A percentile compares a stretch with the other conserved stretches of the same genome.
Evolutionary conservation across 2,888 invertebrate species (phyloP).

Genomic region (Theodoxus fluviatilis): DNA sequence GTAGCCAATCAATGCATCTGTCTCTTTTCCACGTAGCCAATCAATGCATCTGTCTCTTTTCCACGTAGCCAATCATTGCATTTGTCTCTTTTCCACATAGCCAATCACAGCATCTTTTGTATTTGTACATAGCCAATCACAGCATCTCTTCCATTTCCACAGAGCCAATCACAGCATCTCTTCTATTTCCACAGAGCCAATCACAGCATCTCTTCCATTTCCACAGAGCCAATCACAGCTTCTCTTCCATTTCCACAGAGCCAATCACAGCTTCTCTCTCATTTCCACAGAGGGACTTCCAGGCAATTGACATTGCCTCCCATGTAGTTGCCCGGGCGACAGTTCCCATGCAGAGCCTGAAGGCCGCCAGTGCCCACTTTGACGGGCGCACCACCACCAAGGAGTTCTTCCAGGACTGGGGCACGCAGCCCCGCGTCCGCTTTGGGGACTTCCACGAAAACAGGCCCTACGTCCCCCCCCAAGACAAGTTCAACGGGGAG

Average conservation of each 20-base stretch:
- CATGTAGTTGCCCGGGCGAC: constrained; percentile 32
- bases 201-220: no score
- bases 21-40: no score
- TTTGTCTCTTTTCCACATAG: no score
- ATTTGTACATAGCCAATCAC: no score
- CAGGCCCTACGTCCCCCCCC: constrained; percentile 51
- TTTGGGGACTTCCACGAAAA: constrained; percentile 61
- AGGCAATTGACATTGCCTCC: constrained; percentile 48
- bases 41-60: no score
- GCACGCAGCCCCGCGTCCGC: constrained; percentile 42
- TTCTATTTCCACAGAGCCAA: no score
- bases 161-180: no score
- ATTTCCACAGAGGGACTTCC: constrained; percentile 53
- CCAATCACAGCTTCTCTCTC: not conserved
- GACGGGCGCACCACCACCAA: constrained; percentile 53
- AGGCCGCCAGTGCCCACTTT: constrained; percentile 45
- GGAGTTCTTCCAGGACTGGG: constrained; percentile 57
- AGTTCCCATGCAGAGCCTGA: constrained; percentile 37
- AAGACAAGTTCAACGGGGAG: constrained; percentile 44
- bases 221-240: not conserved
- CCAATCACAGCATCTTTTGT: no score
- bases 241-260: not conserved
- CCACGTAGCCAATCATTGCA: no score
- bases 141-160: no score
- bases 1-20: no score